Conservation (phyloP, 2,888 invertebrate genomes). For the Drosophila koepferae region DNA sequence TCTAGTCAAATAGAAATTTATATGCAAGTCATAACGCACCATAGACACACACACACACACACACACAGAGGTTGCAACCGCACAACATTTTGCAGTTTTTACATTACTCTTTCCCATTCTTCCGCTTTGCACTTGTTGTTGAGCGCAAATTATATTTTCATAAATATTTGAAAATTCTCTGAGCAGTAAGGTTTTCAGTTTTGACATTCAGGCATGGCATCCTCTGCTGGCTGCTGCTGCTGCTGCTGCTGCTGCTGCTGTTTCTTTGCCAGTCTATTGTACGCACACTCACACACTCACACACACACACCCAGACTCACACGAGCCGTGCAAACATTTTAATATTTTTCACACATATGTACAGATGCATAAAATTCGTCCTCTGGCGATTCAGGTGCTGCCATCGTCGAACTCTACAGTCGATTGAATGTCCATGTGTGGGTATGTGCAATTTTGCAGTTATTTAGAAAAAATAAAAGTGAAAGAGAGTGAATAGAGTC, state of each 20-base stretch:
- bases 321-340: conserved; percentile 36
- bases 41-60: conserved; percentile 31
- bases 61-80: conserved; percentile 15
- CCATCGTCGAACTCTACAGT: conserved; percentile 36
- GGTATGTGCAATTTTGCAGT: conserved; percentile 43
- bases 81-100: conserved; percentile 39
- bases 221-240: conserved; percentile 29
- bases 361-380: conserved; percentile 35
- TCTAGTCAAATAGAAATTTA: conserved; percentile 75
- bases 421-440: conserved; percentile 22
- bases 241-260: conserved; percentile 52
- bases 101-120: conserved; percentile 1
- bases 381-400: conserved; percentile 50
- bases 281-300: conserved; percentile 22
- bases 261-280: conserved; percentile 64
- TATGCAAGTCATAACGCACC: conserved; percentile 73
- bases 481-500: neutral
- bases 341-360: conserved; percentile 49
- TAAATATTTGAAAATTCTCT: conserved; percentile 70
- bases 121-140: conserved; percentile 15
- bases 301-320: conserved; percentile 10
- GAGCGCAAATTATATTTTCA: conserved; percentile 75
- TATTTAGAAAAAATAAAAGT: conserved; percentile 61
- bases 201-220: conserved; percentile 34
- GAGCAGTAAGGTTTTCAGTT: conserved; percentile 46